These are phyloP conservation scores for Acanthiza pusilla DNA, from an alignment of 2,797 vertebrate species.

Conservation along the genomic window DNA sequence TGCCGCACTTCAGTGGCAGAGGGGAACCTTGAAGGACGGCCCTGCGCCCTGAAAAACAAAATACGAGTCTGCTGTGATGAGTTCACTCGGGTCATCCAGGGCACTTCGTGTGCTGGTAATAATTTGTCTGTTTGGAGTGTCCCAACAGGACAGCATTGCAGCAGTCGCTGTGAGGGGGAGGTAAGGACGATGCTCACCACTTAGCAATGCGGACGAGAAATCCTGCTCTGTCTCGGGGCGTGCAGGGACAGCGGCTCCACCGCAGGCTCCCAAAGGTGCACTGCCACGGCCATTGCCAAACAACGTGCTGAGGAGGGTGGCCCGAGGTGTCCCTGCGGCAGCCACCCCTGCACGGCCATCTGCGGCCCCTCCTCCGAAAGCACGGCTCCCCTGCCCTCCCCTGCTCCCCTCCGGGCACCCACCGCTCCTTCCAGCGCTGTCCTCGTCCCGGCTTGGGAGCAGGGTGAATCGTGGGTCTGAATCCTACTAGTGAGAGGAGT, in stretches of 20 bases:
- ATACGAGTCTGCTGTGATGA: background rate
- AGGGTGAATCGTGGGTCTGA: background rate
- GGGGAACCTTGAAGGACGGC: background rate
- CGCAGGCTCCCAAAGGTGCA: background rate
- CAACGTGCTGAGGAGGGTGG: fast-evolving
- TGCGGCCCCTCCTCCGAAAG: background rate
- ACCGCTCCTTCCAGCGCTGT: fast-evolving
- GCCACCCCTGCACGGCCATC: fast-evolving
- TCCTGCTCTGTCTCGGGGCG: fast-evolving
- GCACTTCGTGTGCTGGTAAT: background rate
- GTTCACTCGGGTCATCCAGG: background rate
- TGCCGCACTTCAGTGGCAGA: background rate
- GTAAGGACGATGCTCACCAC: background rate
- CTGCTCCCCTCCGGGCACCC: background rate
- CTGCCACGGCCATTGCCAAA: background rate
- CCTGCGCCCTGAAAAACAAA: background rate
- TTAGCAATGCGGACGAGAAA: background rate
- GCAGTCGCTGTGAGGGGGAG: background rate
- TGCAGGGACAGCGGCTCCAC: background rate
- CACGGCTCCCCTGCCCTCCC: background rate
- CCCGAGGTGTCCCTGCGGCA: background rate
- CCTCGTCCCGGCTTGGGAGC: background rate
- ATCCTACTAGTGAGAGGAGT: background rate
- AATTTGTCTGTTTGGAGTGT: background rate
- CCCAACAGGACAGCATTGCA: background rate